Evolutionary conservation across 37 sponge, comb jelly and placozoan genomes (phyloP), one percentile per base, ranked within the genome.

Genomic region (Eunapius fragilis): DNA sequence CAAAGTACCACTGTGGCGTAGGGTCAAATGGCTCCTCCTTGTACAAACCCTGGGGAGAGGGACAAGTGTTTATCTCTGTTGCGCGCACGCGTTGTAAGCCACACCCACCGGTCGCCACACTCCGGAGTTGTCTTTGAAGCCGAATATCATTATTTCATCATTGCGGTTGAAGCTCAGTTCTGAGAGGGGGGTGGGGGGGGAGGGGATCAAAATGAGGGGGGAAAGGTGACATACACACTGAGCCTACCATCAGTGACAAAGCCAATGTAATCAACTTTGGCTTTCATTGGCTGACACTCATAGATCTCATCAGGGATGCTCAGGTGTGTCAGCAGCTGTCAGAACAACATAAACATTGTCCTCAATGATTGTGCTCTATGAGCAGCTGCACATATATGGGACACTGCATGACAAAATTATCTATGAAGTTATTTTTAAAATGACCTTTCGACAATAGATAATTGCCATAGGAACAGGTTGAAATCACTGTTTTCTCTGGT

Each of bases 261-360:
- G 6, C 89, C 95, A 27, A 94, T 17, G 37, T 94, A 91, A 27
- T 48, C 68, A 32, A 91, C 75, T 32, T 81, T 85, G 13, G 88
- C 79, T 76, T 82, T 91, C 67, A 72, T 81, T 41, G 77, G 84
- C 36, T 68, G 37, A 74, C 76, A 86, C 67, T 79, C 74, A 50
- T 45, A 94, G 31, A 75, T 73, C 41, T 94, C 95, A 86, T 94
- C 95, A 37, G 95, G 95, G 14, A 91, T 78, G 75, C 91, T 91
- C 68, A 94, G 36, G 50, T 94, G 95, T 72, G 89, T 85, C 2
- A 94, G 67, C 34, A 94, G 82, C 95, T 94, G 81, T 41, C 49
- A 58, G 32, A 48, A 70, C 17, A 87, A 72, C 14, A 37, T 22
- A 10, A 75, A n/a, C n/a, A n/a, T n/a, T n/a, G n/a, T n/a, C n/a